phyloP scores from a whole-genome alignment of 1,140 invertebrate species.

The Pygmarrhopalites habei region DNA sequence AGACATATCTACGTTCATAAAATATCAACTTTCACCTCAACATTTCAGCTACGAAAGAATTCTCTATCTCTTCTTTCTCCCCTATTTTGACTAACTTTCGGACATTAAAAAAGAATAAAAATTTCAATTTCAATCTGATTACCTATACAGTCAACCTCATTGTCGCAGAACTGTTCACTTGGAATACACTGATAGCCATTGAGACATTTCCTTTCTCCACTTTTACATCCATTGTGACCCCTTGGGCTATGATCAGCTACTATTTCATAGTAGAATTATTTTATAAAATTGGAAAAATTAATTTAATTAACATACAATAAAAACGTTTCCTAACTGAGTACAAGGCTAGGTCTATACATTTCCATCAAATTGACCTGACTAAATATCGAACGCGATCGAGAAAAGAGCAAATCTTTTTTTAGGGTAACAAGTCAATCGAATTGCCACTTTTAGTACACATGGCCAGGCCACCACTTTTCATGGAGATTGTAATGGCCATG shows the following conservation, averaged over 20 bases:
- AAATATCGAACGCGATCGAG: no score
- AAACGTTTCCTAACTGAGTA: not conserved
- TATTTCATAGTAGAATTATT: not conserved
- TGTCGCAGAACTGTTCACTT: conserved; percentile 58
- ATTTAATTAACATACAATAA: not conserved
- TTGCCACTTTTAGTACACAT: not conserved
- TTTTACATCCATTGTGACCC: conserved; percentile 14
- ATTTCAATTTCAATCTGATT: conserved; percentile 52
- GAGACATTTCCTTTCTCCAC: conserved; percentile 54
- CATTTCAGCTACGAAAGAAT: no score
- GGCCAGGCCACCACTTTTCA: no score
- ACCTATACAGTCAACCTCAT: conserved; percentile 60
- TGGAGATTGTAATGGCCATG: no score
- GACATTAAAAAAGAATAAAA: no score
- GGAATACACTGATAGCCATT: conserved; percentile 55
- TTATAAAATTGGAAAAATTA: not conserved
- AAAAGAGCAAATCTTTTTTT: no score
- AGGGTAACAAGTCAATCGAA: no score
- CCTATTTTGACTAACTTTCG: no score
- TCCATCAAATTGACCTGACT: not conserved
- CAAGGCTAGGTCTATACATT: not conserved
- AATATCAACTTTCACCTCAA: no score
- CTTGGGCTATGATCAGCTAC: not conserved
- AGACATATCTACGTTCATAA: no score
- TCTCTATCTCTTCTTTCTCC: no score